phyloP scores from a whole-genome alignment of 1,140 invertebrate genomes.

The Chlorops oryzae region DNA sequence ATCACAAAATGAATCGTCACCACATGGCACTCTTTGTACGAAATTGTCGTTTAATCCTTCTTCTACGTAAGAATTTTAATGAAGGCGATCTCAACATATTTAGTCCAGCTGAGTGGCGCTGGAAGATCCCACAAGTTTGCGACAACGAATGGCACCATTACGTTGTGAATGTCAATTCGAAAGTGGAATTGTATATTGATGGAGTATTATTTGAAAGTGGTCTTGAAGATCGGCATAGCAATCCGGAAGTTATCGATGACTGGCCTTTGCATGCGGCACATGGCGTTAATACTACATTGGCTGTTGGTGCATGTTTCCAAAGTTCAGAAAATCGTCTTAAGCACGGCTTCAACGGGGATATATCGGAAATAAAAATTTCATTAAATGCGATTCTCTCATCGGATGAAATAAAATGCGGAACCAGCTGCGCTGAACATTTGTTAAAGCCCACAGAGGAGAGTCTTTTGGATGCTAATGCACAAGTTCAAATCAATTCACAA shows the following conservation, averaged over 20 bases:
- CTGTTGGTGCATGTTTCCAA: conserved; percentile 97
- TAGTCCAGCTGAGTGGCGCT: conserved; percentile 95
- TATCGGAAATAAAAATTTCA: conserved; percentile 39
- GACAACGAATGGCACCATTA: conserved; percentile 99
- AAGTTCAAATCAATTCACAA: conserved; percentile 51
- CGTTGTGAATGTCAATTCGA: conserved; percentile 82
- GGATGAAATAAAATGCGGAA: conserved; percentile 41
- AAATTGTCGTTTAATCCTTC: conserved; percentile 90
- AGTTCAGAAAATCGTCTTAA: conserved; percentile 54
- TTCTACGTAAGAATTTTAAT: conserved; percentile 86
- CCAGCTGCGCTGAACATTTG: conserved; percentile 43
- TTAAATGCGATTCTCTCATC: conserved; percentile 21
- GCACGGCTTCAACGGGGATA: conserved; percentile 44
- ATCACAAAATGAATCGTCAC: conserved; percentile 97
- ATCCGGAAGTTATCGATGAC: conserved; percentile 96
- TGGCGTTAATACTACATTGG: conserved; percentile 86
- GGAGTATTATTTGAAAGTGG: conserved; percentile 73
- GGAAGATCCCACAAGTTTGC: conserved; percentile 87
- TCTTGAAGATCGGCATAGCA: conserved; percentile 57
- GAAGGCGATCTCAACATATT: conserved; percentile 92
- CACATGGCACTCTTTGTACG: conserved; percentile 95
- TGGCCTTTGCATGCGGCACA: conserved; percentile 97
- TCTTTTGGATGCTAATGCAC: conserved; percentile 11
- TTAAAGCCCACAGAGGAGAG: conserved; percentile 23
- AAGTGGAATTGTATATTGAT: conserved; percentile 83